These are phyloP conservation scores for Heliothis peltigera DNA, from an alignment of 2,888 invertebrate species.

Conservation along the genomic window DNA sequence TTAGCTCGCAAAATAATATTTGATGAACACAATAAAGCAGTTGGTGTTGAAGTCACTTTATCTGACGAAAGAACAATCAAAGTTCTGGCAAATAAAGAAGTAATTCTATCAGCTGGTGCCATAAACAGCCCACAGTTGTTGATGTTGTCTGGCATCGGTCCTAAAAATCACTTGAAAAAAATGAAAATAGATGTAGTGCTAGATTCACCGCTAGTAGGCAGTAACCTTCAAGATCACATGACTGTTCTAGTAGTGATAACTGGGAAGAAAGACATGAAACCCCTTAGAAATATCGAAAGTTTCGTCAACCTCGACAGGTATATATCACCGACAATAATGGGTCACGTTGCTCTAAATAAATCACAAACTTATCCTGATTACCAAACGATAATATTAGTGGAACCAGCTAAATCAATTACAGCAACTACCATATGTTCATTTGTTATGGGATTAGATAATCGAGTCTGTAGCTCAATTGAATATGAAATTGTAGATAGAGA, in stretches of 20 bases:
- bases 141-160: constrained; percentile 75
- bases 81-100: constrained; percentile 64
- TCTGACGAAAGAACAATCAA: constrained; percentile 28
- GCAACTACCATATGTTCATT: constrained; percentile 62
- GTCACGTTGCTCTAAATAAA: constrained; percentile 68
- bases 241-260: constrained; percentile 41
- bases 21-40: constrained; percentile 55
- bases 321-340: constrained; percentile 67
- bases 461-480: constrained; percentile 32
- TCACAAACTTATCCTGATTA: constrained; percentile 72
- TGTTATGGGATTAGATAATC: neutral
- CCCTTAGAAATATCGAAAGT: constrained; percentile 36
- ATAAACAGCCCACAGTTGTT: constrained; percentile 71
- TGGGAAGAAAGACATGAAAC: constrained; percentile 50
- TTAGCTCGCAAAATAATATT: constrained; percentile 66
- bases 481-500: constrained; percentile 55
- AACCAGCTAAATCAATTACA: constrained; percentile 61
- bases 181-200: constrained; percentile 58
- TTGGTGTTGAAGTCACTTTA: constrained; percentile 65
- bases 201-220: constrained; percentile 49
- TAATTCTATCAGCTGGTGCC: constrained; percentile 71
- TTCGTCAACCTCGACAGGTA: constrained; percentile 65
- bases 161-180: constrained; percentile 63
- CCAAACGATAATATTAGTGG: constrained; percentile 62
- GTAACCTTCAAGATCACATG: constrained; percentile 41